Percentiles rank a stretch among this genome's conserved stretches.
Evolutionary conservation across 2,797 vertebrate genomes (phyloP).

Genomic region (Sparus aurata): DNA sequence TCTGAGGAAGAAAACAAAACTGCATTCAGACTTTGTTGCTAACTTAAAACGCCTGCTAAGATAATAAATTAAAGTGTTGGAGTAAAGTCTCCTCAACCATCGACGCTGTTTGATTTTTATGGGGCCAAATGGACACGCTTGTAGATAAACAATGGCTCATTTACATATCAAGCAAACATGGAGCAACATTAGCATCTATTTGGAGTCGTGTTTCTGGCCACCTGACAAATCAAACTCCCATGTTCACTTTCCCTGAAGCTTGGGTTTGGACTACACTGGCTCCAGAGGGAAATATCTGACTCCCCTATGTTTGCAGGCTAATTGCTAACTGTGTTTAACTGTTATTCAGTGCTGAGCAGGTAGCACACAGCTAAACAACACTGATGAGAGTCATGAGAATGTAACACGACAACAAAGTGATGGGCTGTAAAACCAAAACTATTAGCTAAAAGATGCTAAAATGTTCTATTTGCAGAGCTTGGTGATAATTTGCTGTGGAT

Average conservation of each 20-base stretch:
- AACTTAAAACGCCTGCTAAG: background rate
- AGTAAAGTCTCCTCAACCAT: background rate
- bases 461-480: background rate
- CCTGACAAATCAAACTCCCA: too few species aligned
- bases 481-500: background rate
- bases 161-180: too few species aligned
- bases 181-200: too few species aligned
- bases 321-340: background rate
- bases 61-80: background rate
- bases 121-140: too few species aligned
- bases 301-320: background rate
- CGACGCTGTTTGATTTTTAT: too few species aligned
- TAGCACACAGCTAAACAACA: background rate
- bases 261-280: background rate
- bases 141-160: too few species aligned
- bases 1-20: conserved; percentile 55
- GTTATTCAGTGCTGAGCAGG: background rate
- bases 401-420: background rate
- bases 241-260: too few species aligned
- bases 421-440: background rate
- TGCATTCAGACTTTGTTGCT: background rate
- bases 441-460: background rate
- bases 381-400: background rate
- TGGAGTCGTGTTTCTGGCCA: too few species aligned
- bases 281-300: background rate